A percentile compares a stretch with the other conserved stretches of the same genome.
phyloP scores from a whole-genome alignment of 2,797 vertebrate genomes.

The Heteromormyrus szaboi region DNA sequence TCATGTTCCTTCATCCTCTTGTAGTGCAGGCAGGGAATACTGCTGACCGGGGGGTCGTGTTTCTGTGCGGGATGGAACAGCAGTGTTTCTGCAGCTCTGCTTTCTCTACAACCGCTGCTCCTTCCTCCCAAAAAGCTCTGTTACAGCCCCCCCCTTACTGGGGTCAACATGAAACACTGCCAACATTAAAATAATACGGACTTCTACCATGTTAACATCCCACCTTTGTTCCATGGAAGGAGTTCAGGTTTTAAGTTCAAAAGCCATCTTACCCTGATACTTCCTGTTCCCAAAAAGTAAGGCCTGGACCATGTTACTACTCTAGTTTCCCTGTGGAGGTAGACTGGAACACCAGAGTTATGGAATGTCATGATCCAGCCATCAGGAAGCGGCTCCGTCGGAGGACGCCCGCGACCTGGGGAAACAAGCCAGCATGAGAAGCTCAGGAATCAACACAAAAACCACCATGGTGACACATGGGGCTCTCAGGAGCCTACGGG shows the following conservation, averaged over 20 bases:
- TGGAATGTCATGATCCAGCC: conserved; percentile 99
- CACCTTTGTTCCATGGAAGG: neutral
- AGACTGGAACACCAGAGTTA: conserved; percentile 98
- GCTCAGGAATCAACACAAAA: neutral
- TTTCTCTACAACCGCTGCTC: neutral
- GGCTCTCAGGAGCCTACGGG: neutral
- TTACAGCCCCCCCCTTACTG: neutral
- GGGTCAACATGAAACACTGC: neutral
- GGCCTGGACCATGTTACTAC: conserved; percentile 98
- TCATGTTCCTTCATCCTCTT: conserved; percentile 96
- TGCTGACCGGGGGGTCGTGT: conserved; percentile 95
- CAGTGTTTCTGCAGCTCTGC: neutral
- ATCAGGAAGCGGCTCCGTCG: conserved; percentile 95
- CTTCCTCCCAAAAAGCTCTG: neutral
- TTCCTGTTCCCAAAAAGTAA: conserved; percentile 97
- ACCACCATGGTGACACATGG: neutral
- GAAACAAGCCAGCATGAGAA: neutral
- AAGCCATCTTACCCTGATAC: conserved; percentile 80
- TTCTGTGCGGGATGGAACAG: conserved; percentile 65
- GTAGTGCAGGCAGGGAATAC: conserved; percentile 97
- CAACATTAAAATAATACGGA: neutral
- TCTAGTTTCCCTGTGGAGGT: conserved; percentile 95
- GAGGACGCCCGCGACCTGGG: conserved; percentile 91
- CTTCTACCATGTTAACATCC: neutral
- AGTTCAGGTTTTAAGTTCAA: neutral